Evolutionary conservation across 2,888 invertebrate genomes (phyloP), one percentile per base, ranked within the genome.

Genomic region (Yponomeuta cagnagella): DNA sequence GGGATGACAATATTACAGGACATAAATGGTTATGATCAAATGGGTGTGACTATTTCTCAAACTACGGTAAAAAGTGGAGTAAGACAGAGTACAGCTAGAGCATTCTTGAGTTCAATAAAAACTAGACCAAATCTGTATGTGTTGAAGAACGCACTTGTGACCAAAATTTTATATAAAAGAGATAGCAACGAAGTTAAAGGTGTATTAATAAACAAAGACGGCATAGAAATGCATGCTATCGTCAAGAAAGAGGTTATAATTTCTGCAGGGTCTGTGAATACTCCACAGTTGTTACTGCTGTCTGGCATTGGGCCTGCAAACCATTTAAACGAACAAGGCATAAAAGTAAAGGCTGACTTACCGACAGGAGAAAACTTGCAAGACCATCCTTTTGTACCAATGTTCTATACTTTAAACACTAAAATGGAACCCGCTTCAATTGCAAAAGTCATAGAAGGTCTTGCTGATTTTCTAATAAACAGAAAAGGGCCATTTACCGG

Each of bases 271-370:
- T 88, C 94, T 8, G 91, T 95, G 75, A 94, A 94, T 79, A 88
- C 93, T 30, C 93, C 94, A 0, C 93, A 94, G 75, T 78, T 94
- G 12, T 82, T 94, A n/a, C 89, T 94, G 91, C 78, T 94, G 65
- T 94, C 93, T 12, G 94, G 94, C 1, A 82, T 93, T 10, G 88
- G 88, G 10, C 89, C 85, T 2, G 76, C 73, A 15, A 76, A 80
- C 10, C 84, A 87, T 71, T 77, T 87, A 1, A 71, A 79, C 48
- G 74, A 82, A 58, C 73, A 78, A 10, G 78, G 79, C 2, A 81
- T 81, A 58, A 80, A 81, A 0, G 79, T 86, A 3, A 73, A 87
- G 10, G 76, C 80, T n/a, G 83, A 90, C 75, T 75, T 89, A 33
- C 83, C 82, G 0, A 90, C 92, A 2, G 92, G 92, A 2, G 77